Percentiles rank a stretch among this genome's conserved stretches.
Conservation (phyloP, 2,888 invertebrate species). For the Synanthedon vespiformis region DNA sequence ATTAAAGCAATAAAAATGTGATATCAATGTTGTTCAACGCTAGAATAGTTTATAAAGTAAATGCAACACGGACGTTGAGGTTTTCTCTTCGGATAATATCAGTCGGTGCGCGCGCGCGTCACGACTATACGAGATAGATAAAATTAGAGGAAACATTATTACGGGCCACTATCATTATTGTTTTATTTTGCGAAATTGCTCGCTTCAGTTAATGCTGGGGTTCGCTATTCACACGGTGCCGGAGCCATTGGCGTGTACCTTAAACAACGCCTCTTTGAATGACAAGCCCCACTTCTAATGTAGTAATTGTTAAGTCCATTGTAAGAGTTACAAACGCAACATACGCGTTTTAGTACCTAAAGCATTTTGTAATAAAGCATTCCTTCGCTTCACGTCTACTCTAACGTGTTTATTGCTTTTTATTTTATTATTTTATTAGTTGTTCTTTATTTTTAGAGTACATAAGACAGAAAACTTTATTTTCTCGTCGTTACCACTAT, state of each 20-base stretch:
- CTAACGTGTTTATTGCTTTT: not conserved
- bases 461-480: no score
- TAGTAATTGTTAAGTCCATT: constrained; percentile 36
- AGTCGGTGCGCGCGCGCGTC: constrained; percentile 10
- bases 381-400: not conserved
- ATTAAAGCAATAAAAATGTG: no score
- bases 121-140: constrained; percentile 20
- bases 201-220: constrained; percentile 36
- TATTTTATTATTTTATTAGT: no score
- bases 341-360: constrained; percentile 1
- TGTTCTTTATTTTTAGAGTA: no score
- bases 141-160: constrained; percentile 45
- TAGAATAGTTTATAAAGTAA: not conserved
- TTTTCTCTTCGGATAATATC: constrained; percentile 6
- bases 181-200: constrained; percentile 53
- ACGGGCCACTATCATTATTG: constrained; percentile 46
- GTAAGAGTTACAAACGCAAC: constrained; percentile 7
- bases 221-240: constrained; percentile 40
- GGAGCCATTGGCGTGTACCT: constrained; percentile 34
- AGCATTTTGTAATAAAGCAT: constrained; percentile 3
- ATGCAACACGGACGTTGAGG: not conserved
- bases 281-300: constrained; percentile 44
- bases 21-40: no score
- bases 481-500: no score
- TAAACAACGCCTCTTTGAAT: constrained; percentile 43